Base-by-base conservation (phyloP, 1,140 invertebrate species). In the Mycetomoellerius zeteki region DNA sequence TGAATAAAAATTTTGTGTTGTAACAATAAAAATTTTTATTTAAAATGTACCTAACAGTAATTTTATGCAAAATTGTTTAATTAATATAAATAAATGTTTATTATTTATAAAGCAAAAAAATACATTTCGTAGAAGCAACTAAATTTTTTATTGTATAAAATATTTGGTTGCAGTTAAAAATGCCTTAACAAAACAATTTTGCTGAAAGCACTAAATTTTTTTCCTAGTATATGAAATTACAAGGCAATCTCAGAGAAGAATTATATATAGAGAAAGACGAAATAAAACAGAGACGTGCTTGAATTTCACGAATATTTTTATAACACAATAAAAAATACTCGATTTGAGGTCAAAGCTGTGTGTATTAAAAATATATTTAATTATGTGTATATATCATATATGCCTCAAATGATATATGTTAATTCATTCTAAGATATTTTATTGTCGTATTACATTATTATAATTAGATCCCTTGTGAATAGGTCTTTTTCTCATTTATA, bases 351-450 rank as follows among this genome's bases (percentile, higher is more conserved):
- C 10, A 73, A 33, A 33, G 2, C 24, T 43, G 37, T 19, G 14
- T 1, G 24, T 50, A 33, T 52, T 50, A 52, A 30, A n/a, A 72
- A 52, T n/a, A 30, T 52, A 50, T 30, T 4, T 4, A 24, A 50
- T 50, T 71, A 4, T 8, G 27, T n/a, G 27, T n/a, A 16, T 3
- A 50, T 16, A n/a, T 2, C 2, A 30, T 16, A 10, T n/a, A 71
- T 52, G 37, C 1, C 37, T 37, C 4, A 30, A 54, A 27, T 54
- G 19, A 72, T 2, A 43, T 60, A 8, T 12, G 6, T 75, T 54
- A 75, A 75, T 43, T 6, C 21, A 76, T 16, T 76, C 33, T 12
- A 73, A 73, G n/a, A 7, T 37, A 21, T 56, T 56, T 73, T 24
- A 14, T 24, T 27, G 6, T 47, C 21, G 2, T 1, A 30, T 52